Conservation (phyloP, 2,797 vertebrate species). For the Micrastur ruficollis region DNA sequence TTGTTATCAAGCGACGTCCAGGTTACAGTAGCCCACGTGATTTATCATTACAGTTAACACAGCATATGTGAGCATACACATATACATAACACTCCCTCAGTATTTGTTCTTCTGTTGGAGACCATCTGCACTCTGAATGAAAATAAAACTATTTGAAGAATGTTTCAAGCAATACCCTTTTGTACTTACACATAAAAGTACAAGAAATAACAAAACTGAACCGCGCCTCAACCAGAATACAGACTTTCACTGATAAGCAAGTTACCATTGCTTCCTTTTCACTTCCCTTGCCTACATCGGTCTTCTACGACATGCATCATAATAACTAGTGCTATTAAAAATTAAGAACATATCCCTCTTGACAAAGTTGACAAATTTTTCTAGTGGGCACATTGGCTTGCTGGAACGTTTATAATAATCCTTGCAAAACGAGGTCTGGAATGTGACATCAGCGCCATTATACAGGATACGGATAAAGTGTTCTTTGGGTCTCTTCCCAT, state of each 20-base stretch:
- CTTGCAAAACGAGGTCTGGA: conserved; percentile 90
- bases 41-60: neutral
- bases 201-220: neutral
- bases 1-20: neutral
- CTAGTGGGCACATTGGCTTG: conserved; percentile 90
- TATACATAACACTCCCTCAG: neutral
- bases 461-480: conserved; percentile 90
- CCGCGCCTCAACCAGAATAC: neutral
- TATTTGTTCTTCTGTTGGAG: neutral
- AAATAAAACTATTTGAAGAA: neutral
- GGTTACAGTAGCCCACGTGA: conserved; percentile 10
- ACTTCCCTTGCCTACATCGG: conserved; percentile 38
- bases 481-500: conserved; percentile 77
- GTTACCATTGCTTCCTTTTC: neutral
- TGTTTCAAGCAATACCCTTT: conserved; percentile 5
- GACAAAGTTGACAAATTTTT: conserved; percentile 88
- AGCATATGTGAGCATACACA: neutral
- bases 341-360: conserved; percentile 88
- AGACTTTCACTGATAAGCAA: neutral
- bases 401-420: conserved; percentile 73
- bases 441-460: conserved; percentile 94
- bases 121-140: neutral
- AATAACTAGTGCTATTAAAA: conserved; percentile 87
- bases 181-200: neutral
- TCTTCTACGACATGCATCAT: conserved; percentile 85